Evolutionary conservation across 2,113 vertebrate genomes (phyloP).

Genomic region (Pycnonotus jocosus): DNA sequence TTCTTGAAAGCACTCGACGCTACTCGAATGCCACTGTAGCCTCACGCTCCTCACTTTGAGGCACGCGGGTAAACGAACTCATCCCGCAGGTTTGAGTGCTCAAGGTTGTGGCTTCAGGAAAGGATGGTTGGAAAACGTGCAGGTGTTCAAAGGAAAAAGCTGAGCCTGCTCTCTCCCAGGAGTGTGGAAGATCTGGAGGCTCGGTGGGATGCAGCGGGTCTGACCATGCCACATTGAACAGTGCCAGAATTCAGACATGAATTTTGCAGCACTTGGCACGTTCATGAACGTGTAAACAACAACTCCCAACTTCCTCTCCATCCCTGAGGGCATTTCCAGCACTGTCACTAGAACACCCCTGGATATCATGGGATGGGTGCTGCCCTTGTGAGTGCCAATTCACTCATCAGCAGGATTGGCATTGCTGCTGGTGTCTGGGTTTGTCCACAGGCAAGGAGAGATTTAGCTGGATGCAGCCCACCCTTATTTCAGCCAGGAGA

Average conservation of each 20-base stretch:
- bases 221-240: fast-evolving
- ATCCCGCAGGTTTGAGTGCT: fast-evolving
- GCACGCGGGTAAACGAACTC: neutral
- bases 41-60: neutral
- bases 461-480: neutral
- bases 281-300: fast-evolving
- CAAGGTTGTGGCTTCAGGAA: neutral
- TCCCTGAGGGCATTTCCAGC: neutral
- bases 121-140: fast-evolving
- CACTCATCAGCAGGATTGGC: neutral
- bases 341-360: neutral
- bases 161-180: neutral
- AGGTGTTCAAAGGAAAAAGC: neutral
- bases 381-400: fast-evolving
- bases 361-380: fast-evolving
- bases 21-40: neutral
- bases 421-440: fast-evolving
- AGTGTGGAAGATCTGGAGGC: neutral
- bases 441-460: neutral
- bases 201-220: neutral
- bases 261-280: fast-evolving
- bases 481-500: fast-evolving
- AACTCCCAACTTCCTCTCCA: neutral
- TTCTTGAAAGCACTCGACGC: constrained; percentile 17
- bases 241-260: neutral